These are phyloP conservation scores for Coenonympha arcania DNA, from an alignment of 2,888 invertebrate species.

Conservation along the genomic window DNA sequence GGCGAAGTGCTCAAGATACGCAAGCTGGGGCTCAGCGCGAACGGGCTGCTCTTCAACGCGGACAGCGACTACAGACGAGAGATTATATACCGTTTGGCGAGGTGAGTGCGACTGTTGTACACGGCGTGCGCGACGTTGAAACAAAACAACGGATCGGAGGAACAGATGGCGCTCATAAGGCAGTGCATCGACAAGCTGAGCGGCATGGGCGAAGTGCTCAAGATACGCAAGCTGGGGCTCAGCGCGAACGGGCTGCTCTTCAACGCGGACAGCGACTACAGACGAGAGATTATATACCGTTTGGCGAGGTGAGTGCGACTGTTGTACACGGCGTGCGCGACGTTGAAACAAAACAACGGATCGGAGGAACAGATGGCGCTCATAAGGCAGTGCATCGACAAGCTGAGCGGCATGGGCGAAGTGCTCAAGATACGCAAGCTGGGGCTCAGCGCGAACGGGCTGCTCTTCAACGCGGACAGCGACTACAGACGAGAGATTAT, in stretches of 20 bases:
- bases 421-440: slow-evolving; percentile 39
- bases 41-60: slow-evolving; percentile 50
- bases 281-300: too few relatives aligned
- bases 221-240: slow-evolving; percentile 41
- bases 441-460: slow-evolving; percentile 47
- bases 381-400: slow-evolving; percentile 45
- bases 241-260: slow-evolving; percentile 51
- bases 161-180: slow-evolving; percentile 45
- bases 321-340: slow-evolving; percentile 60
- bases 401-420: slow-evolving; percentile 50
- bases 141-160: slow-evolving; percentile 38
- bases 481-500: too few relatives aligned
- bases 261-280: slow-evolving; percentile 50
- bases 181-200: slow-evolving; percentile 48
- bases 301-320: too few relatives aligned
- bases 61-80: slow-evolving; percentile 54
- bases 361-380: slow-evolving; percentile 45
- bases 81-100: slow-evolving; percentile 50
- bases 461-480: slow-evolving; percentile 51
- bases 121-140: slow-evolving; percentile 47
- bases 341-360: slow-evolving; percentile 37
- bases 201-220: slow-evolving; percentile 50
- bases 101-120: slow-evolving; percentile 40
- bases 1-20: slow-evolving; percentile 48
- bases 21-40: slow-evolving; percentile 43